Evolutionary conservation across 2,797 vertebrate genomes (phyloP).

Genomic region (Acrossocheilus wenchowensis): DNA sequence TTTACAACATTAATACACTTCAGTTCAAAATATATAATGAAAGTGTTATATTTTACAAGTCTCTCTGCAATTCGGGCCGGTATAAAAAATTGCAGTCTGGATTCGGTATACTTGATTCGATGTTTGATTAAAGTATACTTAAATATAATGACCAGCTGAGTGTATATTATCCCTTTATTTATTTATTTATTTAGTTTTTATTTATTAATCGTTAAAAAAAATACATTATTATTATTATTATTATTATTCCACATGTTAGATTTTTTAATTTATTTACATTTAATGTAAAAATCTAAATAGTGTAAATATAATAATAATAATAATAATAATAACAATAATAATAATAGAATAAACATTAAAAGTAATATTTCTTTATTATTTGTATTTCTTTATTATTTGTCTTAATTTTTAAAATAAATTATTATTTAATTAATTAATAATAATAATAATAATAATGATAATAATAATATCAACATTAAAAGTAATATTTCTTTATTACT

Average conservation of each 20-base stretch:
- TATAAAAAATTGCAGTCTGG: not conserved
- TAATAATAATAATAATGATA: no score
- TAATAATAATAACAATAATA: not conserved
- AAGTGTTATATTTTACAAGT: not conserved
- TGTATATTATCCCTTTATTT: not conserved
- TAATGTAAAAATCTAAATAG: not conserved
- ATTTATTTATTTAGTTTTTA: not conserved
- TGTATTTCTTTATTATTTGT: not conserved
- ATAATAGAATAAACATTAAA: not conserved
- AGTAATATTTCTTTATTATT: not conserved
- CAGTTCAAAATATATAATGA: not conserved
- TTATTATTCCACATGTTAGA: not conserved
- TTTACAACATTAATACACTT: conserved; percentile 15
- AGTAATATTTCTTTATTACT: not conserved
- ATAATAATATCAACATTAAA: not conserved
- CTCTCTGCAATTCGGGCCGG: not conserved
- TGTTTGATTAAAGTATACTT: not conserved
- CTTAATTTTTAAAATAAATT: not conserved
- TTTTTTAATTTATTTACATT: conserved; percentile 1
- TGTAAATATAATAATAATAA: no score
- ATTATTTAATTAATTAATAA: not conserved
- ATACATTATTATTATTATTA: not conserved
- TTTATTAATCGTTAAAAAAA: not conserved
- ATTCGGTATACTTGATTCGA: not conserved
- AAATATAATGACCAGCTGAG: not conserved